These are phyloP conservation scores for Cosmia trapezina DNA, from an alignment of 2,888 invertebrate species.

Conservation along the genomic window DNA sequence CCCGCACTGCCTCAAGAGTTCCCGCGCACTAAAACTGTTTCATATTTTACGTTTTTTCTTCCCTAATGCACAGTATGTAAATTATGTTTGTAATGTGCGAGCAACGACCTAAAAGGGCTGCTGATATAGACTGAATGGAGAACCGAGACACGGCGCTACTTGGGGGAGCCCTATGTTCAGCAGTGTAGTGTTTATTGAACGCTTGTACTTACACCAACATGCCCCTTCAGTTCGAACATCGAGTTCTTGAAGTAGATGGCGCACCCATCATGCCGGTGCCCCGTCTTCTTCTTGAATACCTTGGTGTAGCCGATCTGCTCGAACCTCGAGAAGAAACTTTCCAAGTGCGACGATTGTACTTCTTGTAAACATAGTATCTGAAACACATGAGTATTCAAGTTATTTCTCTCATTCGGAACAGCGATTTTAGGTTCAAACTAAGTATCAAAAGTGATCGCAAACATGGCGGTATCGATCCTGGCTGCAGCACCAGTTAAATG, in stretches of 20 bases:
- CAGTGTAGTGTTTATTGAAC: not conserved
- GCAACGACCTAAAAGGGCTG: not conserved
- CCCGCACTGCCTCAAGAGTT: too few relatives aligned
- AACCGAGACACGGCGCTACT: not conserved
- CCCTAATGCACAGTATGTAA: not conserved
- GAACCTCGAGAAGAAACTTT: conserved; percentile 90
- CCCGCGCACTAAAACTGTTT: too few relatives aligned
- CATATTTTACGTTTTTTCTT: not conserved
- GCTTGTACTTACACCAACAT: conserved; percentile 91
- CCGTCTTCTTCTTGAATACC: conserved; percentile 96
- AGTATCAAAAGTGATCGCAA: conserved; percentile 57
- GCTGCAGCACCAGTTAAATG: not conserved
- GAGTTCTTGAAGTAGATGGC: conserved; percentile 95
- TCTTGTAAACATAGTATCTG: conserved; percentile 97
- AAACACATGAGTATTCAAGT: conserved; percentile 67
- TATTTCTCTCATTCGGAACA: not conserved
- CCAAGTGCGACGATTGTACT: conserved; percentile 94
- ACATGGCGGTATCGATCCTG: not conserved
- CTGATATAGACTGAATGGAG: not conserved
- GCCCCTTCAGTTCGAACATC: conserved; percentile 92
- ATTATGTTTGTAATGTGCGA: not conserved
- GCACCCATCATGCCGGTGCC: conserved; percentile 96
- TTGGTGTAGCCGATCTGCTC: conserved; percentile 92
- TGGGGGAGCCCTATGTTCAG: not conserved
- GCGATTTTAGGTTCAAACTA: conserved; percentile 1